Base-by-base conservation (phyloP, 2,113 vertebrate genomes). In the Pteropus alecto region DNA sequence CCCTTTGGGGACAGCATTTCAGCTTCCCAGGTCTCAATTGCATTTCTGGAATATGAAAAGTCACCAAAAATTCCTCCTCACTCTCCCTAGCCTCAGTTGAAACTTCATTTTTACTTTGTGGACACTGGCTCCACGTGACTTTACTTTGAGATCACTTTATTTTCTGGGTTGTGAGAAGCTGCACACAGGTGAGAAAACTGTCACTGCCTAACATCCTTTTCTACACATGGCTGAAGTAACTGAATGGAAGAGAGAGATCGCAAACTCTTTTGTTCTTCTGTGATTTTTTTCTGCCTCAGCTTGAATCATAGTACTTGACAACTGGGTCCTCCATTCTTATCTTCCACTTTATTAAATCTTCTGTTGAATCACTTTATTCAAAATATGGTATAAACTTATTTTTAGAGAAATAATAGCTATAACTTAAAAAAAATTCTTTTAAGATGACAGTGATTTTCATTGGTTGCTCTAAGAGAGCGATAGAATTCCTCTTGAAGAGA, bases 341-440 rank as follows among this genome's bases (percentile, higher is more conserved):
- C 77, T 90, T 35, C 18, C 60, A 63, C 19, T 58, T 68, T 78
- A 68, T 90, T 87, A 86, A 87, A 48, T 79, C 26, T 87, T 74
- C 26, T 92, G 24, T 92, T 63, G 78, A 87, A 56, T 89, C 3
- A 79, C 19, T 79, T 78, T 74, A 88, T 93, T 95, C 70, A 83
- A 96, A 95, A 76, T 6, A 88, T 56, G 63, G 65, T 43, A 0
- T 58, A 83, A 65, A 70, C 6, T 19, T 67, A 86, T 21, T 94
- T 94, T 87, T 87, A 93, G 43, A 95, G 41, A 88, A 96, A 92
- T 74, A 68, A 43, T 70, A 35, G 15, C 58, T 79, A n/a, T 65
- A 85, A 93, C 18, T 84, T 7, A 90, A 46, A 76, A 83, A 38
- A 16, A 3, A 5, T 14, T 65, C 41, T 76, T 86, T 89, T 26